A percentile compares a stretch with the other conserved stretches of the same genome.
Conservation (phyloP, 2,888 invertebrate species). For the Steromphala cineraria region DNA sequence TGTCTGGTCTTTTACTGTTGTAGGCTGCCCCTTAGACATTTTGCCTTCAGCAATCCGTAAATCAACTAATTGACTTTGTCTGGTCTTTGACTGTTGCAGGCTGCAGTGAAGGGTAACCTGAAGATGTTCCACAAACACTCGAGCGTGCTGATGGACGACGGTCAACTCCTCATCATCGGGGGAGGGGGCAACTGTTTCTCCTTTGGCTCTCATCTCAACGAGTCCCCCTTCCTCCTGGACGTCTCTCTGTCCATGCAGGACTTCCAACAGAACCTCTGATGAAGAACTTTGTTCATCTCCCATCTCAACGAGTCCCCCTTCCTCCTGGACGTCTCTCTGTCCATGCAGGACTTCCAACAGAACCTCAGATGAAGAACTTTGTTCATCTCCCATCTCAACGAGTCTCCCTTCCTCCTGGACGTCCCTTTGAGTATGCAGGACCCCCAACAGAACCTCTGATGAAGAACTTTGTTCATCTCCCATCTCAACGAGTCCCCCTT, state of each 20-base stretch:
- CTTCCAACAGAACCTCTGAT: not conserved
- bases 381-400: slow-evolving; percentile 77
- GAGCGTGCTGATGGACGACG: slow-evolving; percentile 59
- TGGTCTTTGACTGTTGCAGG: slow-evolving; percentile 49
- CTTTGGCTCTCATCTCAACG: slow-evolving; percentile 77
- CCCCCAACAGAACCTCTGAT: not conserved
- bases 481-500: slow-evolving; percentile 74
- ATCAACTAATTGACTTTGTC: too few species aligned
- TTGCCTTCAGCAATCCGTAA: too few species aligned
- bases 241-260: slow-evolving; percentile 29
- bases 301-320: slow-evolving; percentile 74
- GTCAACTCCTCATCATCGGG: slow-evolving; percentile 72
- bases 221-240: slow-evolving; percentile 58
- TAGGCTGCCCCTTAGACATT: too few species aligned
- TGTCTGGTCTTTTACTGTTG: too few species aligned
- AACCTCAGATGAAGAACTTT: not conserved
- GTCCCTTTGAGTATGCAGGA: slow-evolving; percentile 29
- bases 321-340: slow-evolving; percentile 47
- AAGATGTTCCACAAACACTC: slow-evolving; percentile 73
- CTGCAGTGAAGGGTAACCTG: slow-evolving; percentile 57
- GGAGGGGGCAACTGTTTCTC: slow-evolving; percentile 78
- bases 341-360: not conserved
- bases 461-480: slow-evolving; percentile 61
- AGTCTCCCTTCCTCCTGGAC: slow-evolving; percentile 58
- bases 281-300: slow-evolving; percentile 61